Evolutionary conservation across 2,113 vertebrate species (phyloP).

Genomic region (Hypomesus transpacificus): DNA sequence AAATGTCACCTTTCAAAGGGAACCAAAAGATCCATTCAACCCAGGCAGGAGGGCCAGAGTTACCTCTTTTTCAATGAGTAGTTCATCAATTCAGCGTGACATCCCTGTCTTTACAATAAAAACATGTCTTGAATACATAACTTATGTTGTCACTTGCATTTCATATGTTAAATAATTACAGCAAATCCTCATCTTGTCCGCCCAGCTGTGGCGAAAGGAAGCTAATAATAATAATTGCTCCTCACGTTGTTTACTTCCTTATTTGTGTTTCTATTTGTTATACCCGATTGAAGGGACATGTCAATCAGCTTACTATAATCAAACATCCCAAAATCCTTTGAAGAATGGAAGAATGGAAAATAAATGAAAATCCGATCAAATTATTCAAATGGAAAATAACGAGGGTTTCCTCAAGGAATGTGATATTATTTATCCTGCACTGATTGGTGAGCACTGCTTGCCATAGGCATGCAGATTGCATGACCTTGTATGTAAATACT

Average conservation of each 20-base stretch:
- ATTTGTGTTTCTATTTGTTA: constrained; percentile 6
- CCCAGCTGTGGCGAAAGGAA: background rate
- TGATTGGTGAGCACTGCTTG: too few relatives aligned
- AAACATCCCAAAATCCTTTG: background rate
- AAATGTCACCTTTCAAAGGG: constrained; percentile 37
- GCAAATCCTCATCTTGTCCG: background rate
- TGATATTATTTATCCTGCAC: too few relatives aligned
- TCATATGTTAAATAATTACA: background rate
- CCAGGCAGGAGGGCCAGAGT: constrained; percentile 12
- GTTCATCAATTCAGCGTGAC: background rate
- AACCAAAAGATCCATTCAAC: constrained; percentile 47
- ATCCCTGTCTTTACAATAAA: background rate
- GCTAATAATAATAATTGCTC: constrained; percentile 4
- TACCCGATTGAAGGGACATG: background rate
- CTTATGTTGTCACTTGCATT: background rate
- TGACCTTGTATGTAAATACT: too few relatives aligned
- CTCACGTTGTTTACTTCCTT: background rate
- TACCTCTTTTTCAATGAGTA: background rate
- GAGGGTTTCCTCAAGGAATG: background rate
- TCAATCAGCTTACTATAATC: constrained; percentile 7
- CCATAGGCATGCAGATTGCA: too few relatives aligned
- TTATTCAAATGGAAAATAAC: background rate
- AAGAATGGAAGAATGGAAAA: background rate
- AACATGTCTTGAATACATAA: background rate
- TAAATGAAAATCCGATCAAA: background rate